These are phyloP conservation scores for Arizona elegans DNA, from an alignment of 2,113 vertebrate species.

Conservation along the genomic window DNA sequence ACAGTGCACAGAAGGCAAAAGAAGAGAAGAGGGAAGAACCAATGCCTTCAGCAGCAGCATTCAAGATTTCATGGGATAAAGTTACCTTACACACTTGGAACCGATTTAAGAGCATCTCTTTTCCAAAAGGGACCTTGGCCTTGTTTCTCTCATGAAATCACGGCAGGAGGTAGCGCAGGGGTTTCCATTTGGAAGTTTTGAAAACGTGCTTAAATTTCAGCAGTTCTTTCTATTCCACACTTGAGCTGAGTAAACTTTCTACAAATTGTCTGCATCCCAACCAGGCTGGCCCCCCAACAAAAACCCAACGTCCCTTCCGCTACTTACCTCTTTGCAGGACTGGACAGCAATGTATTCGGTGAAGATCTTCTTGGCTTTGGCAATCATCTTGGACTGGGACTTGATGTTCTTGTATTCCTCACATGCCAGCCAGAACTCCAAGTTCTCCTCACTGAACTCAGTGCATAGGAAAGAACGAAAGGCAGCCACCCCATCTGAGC, in stretches of 20 bases:
- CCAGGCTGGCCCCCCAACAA: neutral
- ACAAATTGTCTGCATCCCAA: neutral
- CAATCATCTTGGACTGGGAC: slow-evolving; percentile 95
- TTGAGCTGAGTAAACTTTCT: neutral
- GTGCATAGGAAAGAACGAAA: slow-evolving; percentile 96
- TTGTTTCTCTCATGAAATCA: neutral
- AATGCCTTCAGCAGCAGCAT: too few relatives aligned
- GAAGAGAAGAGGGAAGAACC: neutral
- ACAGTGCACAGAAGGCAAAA: neutral
- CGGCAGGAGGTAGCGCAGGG: neutral
- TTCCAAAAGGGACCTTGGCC: neutral
- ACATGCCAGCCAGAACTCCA: slow-evolving; percentile 98
- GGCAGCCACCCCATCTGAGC: slow-evolving; percentile 88
- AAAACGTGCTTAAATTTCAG: neutral
- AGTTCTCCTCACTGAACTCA: slow-evolving; percentile 97
- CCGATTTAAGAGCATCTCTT: neutral
- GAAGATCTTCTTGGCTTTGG: slow-evolving; percentile 96
- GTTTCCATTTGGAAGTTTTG: neutral
- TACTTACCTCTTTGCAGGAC: slow-evolving; percentile 95
- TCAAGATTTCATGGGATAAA: neutral
- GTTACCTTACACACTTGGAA: neutral
- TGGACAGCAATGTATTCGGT: slow-evolving; percentile 95
- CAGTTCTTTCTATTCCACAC: neutral
- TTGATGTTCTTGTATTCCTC: slow-evolving; percentile 98
- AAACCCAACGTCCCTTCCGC: too few relatives aligned